phyloP scores from a whole-genome alignment of 1,140 invertebrate species.

The Luehdorfia chinensis region DNA sequence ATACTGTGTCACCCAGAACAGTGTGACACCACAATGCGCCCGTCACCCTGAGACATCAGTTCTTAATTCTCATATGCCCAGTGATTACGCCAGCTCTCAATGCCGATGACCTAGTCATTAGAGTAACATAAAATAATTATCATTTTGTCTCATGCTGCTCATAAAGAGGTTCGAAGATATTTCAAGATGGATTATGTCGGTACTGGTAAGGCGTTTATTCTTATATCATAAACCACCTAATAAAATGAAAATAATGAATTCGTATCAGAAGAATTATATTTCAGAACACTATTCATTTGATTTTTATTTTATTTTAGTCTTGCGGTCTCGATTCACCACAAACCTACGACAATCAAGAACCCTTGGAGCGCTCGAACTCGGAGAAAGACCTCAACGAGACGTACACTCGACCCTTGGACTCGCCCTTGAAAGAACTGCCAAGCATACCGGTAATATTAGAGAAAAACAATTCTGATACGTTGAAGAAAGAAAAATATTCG shows the following conservation, averaged over 20 bases:
- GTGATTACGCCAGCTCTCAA: no score
- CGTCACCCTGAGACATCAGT: no score
- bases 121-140: no score
- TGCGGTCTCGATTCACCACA: constrained; percentile 59
- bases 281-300: not conserved
- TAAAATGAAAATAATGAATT: no score
- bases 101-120: no score
- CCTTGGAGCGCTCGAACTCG: constrained; percentile 45
- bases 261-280: no score
- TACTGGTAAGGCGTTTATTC: constrained; percentile 21
- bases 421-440: constrained; percentile 44
- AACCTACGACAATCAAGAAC: constrained; percentile 60
- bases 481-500: constrained; percentile 47
- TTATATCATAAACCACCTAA: not conserved
- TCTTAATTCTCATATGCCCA: no score
- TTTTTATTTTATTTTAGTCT: constrained; percentile 36
- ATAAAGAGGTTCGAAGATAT: constrained; percentile 20
- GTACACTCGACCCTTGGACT: constrained; percentile 40
- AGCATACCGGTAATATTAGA: constrained; percentile 43
- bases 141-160: constrained; percentile 29
- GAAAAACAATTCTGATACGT: constrained; percentile 40
- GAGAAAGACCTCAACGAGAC: constrained; percentile 64
- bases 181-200: constrained; percentile 21
- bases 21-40: no score
- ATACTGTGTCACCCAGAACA: no score